phyloP scores from a whole-genome alignment of 2,797 vertebrate genomes.

The Zonotrichia albicollis region DNA sequence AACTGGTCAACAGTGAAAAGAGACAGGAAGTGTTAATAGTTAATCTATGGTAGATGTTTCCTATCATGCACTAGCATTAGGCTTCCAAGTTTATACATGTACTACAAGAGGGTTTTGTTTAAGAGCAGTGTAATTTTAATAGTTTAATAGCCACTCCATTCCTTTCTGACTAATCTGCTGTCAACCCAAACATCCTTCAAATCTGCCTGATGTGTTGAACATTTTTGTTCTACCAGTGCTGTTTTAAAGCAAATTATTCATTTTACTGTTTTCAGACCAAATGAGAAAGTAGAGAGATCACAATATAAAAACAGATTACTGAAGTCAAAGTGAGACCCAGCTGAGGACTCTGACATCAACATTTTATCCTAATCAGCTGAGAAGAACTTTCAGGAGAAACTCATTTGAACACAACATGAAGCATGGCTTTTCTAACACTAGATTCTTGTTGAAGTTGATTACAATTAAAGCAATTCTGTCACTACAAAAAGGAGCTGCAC shows the following conservation, averaged over 20 bases:
- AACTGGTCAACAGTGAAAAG: not conserved
- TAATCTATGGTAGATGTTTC: not conserved
- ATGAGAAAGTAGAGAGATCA: not conserved
- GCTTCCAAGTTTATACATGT: not conserved
- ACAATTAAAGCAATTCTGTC: not conserved
- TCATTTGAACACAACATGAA: not conserved
- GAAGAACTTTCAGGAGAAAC: not conserved
- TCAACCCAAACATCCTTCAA: not conserved
- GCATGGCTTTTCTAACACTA: not conserved
- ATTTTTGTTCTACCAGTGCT: not conserved
- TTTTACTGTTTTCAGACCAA: not conserved
- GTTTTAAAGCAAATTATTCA: not conserved
- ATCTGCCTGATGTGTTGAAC: rapidly evolving
- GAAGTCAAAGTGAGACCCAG: not conserved
- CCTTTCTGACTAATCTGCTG: not conserved
- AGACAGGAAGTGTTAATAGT: not conserved
- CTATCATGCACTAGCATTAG: not conserved
- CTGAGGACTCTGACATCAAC: not conserved
- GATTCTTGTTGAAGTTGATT: not conserved
- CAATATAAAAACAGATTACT: not conserved
- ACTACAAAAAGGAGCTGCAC: not conserved
- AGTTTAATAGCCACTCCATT: not conserved
- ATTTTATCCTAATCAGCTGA: not conserved
- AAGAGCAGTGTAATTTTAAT: not conserved
- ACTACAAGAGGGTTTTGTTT: not conserved